Base-by-base conservation (phyloP, 2,888 invertebrate species). In the Electrophaes corylata region DNA sequence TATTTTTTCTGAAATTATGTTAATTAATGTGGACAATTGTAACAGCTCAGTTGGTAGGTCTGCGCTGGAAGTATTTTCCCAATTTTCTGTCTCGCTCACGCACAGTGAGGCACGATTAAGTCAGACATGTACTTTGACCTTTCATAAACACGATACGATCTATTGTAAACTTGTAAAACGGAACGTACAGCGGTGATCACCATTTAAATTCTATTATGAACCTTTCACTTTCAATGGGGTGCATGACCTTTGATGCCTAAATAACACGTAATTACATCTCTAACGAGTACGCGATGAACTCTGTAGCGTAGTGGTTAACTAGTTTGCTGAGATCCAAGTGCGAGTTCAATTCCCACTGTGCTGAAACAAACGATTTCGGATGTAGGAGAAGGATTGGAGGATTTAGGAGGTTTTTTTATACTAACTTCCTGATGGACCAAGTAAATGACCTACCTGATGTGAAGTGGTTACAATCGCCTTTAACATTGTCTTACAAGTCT, bases 221-320 rank as follows among this genome's bases (percentile, higher is more conserved):
- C 48, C 58, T 53, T 53, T 58, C 58, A 53, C 58, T 58, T 19
- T 53, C 49, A 43, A 20, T 18, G 18, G 26, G 26, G 50, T 50
- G 20, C 29, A 48, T 31, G 52, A 53, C 58, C 48, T 20, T 11
- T 19, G 1, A 14, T 14, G 29, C 19, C 48, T 48, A 39, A 44
- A 48, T 37, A 12, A 26, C 23, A 23, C 33, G 18, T 33, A 18
- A n/a, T 37, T 16, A 12, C 12, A 16, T 37, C 37, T 37, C 16
- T 37, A 14, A 6, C 14, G n/a, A n/a, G n/a, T 37, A 50, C 35
- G 46, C 39, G 11, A 16, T 43, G 41, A 35, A 12, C 12, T 35
- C 4, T 12, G 4, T 3, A 14, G 33, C 26, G 10, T 2, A 29
- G 8, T 10, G 26, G 23, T 8, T 29, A 10, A 29, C 4, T 1